Evolutionary conservation across 2,888 invertebrate genomes (phyloP), one percentile per base, ranked within the genome.

Genomic region (Drosophila subquinaria): DNA sequence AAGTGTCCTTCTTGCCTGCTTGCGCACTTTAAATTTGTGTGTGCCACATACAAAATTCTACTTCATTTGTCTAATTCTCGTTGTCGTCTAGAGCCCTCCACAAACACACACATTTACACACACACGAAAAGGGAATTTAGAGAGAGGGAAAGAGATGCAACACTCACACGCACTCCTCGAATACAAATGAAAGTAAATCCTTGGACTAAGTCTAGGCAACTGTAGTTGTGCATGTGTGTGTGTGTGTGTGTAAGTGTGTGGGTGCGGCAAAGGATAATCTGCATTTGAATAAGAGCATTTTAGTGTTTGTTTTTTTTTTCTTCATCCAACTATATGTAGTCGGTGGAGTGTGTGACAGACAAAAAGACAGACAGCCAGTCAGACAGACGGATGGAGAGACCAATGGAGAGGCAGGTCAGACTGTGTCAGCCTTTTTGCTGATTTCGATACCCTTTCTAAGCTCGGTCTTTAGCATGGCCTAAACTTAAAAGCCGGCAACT

Each of bases 251-350:
- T 60, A 61, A 60, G 61, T 59, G 72, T 63, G 79, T 73, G 81
- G 73, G 73, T 83, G 81, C 66, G 73, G 79, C 82, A 76, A 75
- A 75, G 86, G 88, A 86, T 86, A 88, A 86, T 86, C 85, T 88
- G 87, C 88, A 88, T 88, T 86, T 86, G 88, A 88, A 88, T 86
- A 88, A 86, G 87, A 88, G 86, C 88, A 83, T 86, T 86, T 86
- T 86, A 88, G 86, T 86, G 88, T 86, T 86, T 82, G 80, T 82
- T 76, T 51, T 15, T 40, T 33, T 33, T 40, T 50, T n/a, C 23
- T 38, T 10, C 60, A 59, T 51, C 65, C 66, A 82, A 77, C 79
- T 79, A 81, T 71, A 69, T 76, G 51, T 71, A 50, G 62, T 71
- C 52, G 35, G 55, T 62, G 64, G 47, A 53, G 47, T 61, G 40